phyloP scores from a whole-genome alignment of 2,888 invertebrate species.

The Brenthis hecate region DNA sequence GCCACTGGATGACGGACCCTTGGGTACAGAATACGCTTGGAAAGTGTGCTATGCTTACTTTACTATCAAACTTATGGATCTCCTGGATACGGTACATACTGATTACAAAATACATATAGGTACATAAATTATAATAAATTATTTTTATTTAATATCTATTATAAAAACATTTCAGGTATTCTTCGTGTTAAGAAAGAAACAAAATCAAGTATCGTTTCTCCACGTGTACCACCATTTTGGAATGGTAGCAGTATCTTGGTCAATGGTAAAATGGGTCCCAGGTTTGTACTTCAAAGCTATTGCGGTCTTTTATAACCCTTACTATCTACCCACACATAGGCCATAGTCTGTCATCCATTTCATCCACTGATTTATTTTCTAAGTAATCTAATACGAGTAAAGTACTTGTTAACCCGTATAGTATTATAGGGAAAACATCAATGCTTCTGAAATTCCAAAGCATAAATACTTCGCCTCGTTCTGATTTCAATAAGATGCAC shows the following conservation, averaged over 20 bases:
- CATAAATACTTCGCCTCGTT: no score
- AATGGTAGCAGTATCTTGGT: constrained; percentile 86
- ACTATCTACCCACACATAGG: background rate
- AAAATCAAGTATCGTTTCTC: constrained; percentile 90
- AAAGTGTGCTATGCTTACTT: constrained; percentile 86
- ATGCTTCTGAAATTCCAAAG: no score
- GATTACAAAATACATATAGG: background rate
- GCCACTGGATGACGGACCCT: constrained; percentile 84
- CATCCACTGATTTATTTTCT: no score
- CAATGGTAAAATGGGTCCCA: constrained; percentile 85
- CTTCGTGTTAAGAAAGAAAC: constrained; percentile 92
- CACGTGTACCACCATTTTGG: constrained; percentile 93
- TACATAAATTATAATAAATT: background rate
- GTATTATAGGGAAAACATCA: no score
- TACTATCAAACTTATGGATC: constrained; percentile 86
- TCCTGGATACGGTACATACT: constrained; percentile 86
- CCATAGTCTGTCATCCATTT: no score
- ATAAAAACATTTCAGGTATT: constrained; percentile 78
- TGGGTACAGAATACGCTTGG: constrained; percentile 81
- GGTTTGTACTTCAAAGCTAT: constrained; percentile 55
- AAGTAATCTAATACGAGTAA: no score
- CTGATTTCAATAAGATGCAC: no score
- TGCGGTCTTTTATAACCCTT: background rate
- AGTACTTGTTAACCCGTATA: no score
- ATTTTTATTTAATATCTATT: background rate